Conservation (phyloP, 1,140 invertebrate species). For the Octopus sinensis region DNA sequence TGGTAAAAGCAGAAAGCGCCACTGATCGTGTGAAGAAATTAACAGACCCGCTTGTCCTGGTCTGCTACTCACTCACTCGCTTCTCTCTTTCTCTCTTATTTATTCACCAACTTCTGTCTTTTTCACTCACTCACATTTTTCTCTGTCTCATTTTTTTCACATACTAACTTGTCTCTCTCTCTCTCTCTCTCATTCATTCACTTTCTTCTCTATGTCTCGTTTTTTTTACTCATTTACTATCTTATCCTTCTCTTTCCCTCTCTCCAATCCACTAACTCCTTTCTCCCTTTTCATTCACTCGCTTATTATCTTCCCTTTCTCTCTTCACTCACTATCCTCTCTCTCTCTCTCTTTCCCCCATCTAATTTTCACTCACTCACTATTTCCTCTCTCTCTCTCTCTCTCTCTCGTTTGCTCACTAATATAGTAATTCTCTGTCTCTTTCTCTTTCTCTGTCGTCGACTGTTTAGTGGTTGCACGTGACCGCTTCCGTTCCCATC, state of each 20-base stretch:
- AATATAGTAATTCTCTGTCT: conserved; percentile 11
- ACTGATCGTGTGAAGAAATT: no score
- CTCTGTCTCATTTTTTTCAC: no score
- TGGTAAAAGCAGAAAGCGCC: no score
- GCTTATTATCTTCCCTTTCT: neutral
- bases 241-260: conserved; percentile 6
- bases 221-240: conserved; percentile 11
- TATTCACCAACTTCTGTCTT: no score
- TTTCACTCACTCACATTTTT: no score
- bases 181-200: neutral
- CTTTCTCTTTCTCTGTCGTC: conserved; percentile 18
- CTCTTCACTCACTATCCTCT: neutral
- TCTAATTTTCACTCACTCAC: neutral
- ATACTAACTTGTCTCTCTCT: no score
- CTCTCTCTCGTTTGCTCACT: conserved; percentile 11
- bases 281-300: neutral
- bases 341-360: conserved; percentile 15
- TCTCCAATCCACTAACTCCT: conserved; percentile 9
- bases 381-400: conserved; percentile 5
- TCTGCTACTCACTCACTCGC: no score
- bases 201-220: conserved; percentile 20
- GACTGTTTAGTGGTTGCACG: no score
- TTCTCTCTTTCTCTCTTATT: no score
- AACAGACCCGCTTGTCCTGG: no score
- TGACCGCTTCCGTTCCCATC: no score